These are phyloP conservation scores for Avahi laniger DNA, from an alignment of 2,797 vertebrate genomes.

Conservation along the genomic window DNA sequence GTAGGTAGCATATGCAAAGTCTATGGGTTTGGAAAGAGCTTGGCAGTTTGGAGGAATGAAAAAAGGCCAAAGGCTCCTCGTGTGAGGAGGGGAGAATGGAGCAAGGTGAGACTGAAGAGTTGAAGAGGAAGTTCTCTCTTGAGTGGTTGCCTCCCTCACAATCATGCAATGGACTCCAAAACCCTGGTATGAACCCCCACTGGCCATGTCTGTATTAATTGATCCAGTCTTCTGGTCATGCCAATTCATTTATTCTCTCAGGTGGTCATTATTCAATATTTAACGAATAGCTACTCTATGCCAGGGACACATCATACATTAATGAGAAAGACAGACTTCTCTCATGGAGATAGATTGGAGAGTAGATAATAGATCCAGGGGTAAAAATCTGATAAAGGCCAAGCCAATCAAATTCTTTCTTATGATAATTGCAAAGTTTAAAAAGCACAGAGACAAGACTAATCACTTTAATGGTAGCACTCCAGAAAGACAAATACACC, in stretches of 20 bases:
- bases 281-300: background rate
- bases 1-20: background rate
- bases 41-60: background rate
- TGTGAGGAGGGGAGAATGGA: background rate
- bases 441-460: background rate
- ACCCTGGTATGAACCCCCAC: background rate
- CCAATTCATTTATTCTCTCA: background rate
- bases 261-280: background rate
- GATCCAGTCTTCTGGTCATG: background rate
- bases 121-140: background rate
- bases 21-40: background rate
- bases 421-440: background rate
- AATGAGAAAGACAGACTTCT: background rate
- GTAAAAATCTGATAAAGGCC: background rate
- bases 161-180: background rate
- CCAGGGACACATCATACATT: background rate
- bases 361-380: background rate
- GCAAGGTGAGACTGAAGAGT: background rate
- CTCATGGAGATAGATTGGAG: background rate
- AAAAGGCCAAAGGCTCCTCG: background rate
- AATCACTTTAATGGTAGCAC: background rate
- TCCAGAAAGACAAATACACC: background rate
- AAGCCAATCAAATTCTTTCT: background rate
- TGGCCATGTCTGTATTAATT: background rate
- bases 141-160: background rate